phyloP scores from a whole-genome alignment of 2,113 vertebrate genomes.

The Anhinga rufa region DNA sequence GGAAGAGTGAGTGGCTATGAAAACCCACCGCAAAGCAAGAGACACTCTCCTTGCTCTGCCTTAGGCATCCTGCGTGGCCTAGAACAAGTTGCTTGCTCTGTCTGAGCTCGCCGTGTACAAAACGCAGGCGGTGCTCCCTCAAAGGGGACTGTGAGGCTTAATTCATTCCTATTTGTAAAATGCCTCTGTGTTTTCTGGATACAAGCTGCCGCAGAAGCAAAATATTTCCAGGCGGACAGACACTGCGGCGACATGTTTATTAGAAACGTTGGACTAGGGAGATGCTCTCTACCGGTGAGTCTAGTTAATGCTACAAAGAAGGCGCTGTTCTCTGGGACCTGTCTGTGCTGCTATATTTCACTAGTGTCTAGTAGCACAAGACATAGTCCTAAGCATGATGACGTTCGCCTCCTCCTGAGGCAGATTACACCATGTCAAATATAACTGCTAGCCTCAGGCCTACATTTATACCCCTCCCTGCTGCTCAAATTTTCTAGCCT shows the following conservation, averaged over 20 bases:
- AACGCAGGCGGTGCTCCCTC: neutral
- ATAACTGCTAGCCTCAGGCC: neutral
- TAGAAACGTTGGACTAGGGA: neutral
- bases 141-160: neutral
- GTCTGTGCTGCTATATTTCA: neutral
- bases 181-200: slow-evolving; percentile 16
- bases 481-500: neutral
- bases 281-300: neutral
- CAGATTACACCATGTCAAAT: neutral
- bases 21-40: neutral
- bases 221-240: neutral
- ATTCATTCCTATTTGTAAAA: slow-evolving; percentile 15
- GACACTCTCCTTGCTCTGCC: neutral
- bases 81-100: neutral
- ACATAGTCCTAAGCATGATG: neutral
- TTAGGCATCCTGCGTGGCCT: neutral
- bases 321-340: neutral
- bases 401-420: neutral
- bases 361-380: neutral
- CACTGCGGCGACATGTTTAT: neutral
- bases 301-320: neutral
- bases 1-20: neutral
- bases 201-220: slow-evolving; percentile 8
- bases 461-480: neutral
- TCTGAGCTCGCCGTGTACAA: neutral